Evolutionary conservation across 2,888 invertebrate genomes (phyloP), one percentile per base, ranked within the genome.

Genomic region (Drosophila nr. perissopoda): DNA sequence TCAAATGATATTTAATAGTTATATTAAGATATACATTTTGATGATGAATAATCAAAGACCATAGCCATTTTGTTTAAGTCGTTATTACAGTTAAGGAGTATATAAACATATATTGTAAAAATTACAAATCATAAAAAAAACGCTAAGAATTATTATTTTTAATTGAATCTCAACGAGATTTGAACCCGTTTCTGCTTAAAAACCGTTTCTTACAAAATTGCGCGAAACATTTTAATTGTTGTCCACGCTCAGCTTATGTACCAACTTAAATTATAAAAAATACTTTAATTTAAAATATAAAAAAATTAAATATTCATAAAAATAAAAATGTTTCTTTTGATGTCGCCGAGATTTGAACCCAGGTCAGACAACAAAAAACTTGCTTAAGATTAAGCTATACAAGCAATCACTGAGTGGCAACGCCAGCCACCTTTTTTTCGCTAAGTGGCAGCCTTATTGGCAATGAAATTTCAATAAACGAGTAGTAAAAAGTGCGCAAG

Each of bases 291-390:
- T 25, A 36, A 16, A 33, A 11, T n/a, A 8, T 7, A 11, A 10
- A 27, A 57, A 16, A 21, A n/a, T 4, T 1, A 18, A 33, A 8
- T 13, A 4, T 13, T 25, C 33, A n/a, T 29, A 16, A 6, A 18
- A 1, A 7, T 1, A 25, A 4, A 29, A 2, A 2, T n/a, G 1
- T 25, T n/a, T 18, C 4, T 27, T 31, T 53, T 63, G 18, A 10
- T 0, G 4, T 6, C 13, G 25, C 5, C 18, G 51, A 29, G 61
- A 4, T 27, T 77, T 36, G 73, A 73, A 73, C 76, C 11, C 38
- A 8, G 0, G 33, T 57, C 40, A 1, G 0, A 27, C n/a, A 6
- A 31, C 11, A 31, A 57, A 33, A 36, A 16, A 11, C 1, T 18
- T 36, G 11, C 11, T 21, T 21, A 11, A 10, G 13, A 10, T 11